Evolutionary conservation across 2,888 invertebrate genomes (phyloP).

Genomic region (Colostygia pectinataria): DNA sequence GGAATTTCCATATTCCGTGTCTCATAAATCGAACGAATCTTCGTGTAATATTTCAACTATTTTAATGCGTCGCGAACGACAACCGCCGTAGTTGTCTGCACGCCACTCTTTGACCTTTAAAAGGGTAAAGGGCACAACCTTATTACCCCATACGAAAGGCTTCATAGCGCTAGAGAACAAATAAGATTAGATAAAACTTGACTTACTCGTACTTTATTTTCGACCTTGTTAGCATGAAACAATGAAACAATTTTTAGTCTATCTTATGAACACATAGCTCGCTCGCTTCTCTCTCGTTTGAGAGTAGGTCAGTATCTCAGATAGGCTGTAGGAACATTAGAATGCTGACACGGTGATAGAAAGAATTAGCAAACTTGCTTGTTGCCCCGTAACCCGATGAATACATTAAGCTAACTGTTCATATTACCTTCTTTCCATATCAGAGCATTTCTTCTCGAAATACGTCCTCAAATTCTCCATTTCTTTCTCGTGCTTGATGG

Average conservation of each 20-base stretch:
- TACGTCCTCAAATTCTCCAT: constrained; percentile 91
- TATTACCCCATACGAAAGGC: neutral
- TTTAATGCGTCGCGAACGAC: constrained; percentile 3
- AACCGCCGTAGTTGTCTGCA: constrained; percentile 16
- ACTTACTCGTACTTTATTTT: constrained; percentile 61
- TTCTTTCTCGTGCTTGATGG: constrained; percentile 86
- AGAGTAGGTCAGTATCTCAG: no score
- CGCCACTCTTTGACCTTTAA: constrained; percentile 18
- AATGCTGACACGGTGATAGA: no score
- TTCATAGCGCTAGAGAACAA: constrained; percentile 6
- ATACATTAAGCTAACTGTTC: neutral
- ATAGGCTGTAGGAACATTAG: no score
- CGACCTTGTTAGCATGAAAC: constrained; percentile 51
- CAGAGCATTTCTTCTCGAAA: constrained; percentile 90
- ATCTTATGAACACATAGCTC: neutral
- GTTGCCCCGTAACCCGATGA: no score
- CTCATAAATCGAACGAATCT: constrained; percentile 6
- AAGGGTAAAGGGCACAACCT: constrained; percentile 10
- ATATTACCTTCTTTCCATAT: constrained; percentile 88
- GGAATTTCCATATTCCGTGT: constrained; percentile 3
- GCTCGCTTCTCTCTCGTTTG: no score
- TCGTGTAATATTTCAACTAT: constrained; percentile 9
- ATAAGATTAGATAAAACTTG: constrained; percentile 6
- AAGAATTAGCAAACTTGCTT: no score
- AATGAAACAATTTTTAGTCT: constrained; percentile 30